phyloP scores from a whole-genome alignment of 1,140 invertebrate species.

The Lineus longissimus region DNA sequence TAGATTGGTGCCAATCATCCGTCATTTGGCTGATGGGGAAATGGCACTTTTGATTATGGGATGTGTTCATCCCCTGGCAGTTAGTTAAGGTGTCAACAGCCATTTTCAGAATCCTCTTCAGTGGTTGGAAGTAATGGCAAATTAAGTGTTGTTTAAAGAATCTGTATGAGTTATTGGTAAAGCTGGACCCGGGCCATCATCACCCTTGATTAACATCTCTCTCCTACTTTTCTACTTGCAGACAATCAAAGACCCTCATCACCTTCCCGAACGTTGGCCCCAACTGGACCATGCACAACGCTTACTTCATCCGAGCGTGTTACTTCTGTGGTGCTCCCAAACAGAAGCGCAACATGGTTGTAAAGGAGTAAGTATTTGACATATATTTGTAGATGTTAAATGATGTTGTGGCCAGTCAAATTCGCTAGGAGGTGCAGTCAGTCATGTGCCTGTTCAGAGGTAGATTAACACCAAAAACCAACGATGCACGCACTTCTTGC shows the following conservation, averaged over 20 bases:
- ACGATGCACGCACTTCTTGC: not conserved
- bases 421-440: no score
- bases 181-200: no score
- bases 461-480: not conserved
- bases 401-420: not conserved
- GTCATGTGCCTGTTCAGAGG: not conserved
- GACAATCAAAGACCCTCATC: constrained; percentile 32
- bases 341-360: constrained; percentile 33
- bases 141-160: no score
- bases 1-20: no score
- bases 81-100: no score
- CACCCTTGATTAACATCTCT: not conserved
- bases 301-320: constrained; percentile 33
- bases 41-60: no score
- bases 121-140: no score
- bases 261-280: constrained; percentile 34
- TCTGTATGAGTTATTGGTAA: no score
- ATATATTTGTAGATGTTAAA: not conserved
- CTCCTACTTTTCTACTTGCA: not conserved
- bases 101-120: no score
- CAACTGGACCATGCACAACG: constrained; percentile 33
- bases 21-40: no score
- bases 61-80: no score
- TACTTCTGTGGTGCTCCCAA: constrained; percentile 32
- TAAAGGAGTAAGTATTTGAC: constrained; percentile 29